Percentiles rank a stretch among this genome's conserved stretches.
Evolutionary conservation across 2,113 vertebrate species (phyloP).

Genomic region (Nycticebus coucang): DNA sequence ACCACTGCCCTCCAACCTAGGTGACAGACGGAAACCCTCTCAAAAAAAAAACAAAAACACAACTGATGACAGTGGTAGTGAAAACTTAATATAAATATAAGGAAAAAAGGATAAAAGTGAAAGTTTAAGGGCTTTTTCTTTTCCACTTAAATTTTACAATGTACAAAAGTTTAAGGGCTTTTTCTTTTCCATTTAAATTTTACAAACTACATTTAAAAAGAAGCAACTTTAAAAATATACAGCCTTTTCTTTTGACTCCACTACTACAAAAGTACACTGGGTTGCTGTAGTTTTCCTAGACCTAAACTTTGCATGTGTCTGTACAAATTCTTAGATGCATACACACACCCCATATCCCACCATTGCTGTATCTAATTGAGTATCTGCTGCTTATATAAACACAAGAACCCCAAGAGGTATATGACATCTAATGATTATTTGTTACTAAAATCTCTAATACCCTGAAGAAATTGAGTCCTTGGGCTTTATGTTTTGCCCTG

Average conservation of each 20-base stretch:
- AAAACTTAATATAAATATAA: not conserved
- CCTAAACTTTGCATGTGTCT: not conserved
- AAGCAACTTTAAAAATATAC: not conserved
- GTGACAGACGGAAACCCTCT: too few species aligned
- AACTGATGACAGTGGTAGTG: not conserved
- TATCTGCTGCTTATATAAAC: not conserved
- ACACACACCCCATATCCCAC: not conserved
- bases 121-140: not conserved
- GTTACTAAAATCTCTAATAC: not conserved
- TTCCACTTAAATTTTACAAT: not conserved
- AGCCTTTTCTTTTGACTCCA: not conserved
- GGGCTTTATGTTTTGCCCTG: not conserved
- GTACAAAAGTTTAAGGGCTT: not conserved
- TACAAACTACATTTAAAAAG: not conserved
- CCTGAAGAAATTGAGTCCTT: not conserved
- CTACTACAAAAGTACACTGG: not conserved
- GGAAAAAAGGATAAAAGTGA: not conserved
- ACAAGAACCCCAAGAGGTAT: not conserved
- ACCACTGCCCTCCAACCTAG: too few species aligned
- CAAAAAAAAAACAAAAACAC: not conserved
- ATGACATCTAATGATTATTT: not conserved
- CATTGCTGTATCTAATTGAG: not conserved
- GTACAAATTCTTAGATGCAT: not conserved
- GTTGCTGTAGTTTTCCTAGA: not conserved
- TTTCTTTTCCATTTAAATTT: not conserved